Percentiles rank a stretch among this genome's conserved stretches.
These are phyloP conservation scores for Hylyphantes graminicola DNA, from an alignment of 1,140 invertebrate species.

Conservation along the genomic window DNA sequence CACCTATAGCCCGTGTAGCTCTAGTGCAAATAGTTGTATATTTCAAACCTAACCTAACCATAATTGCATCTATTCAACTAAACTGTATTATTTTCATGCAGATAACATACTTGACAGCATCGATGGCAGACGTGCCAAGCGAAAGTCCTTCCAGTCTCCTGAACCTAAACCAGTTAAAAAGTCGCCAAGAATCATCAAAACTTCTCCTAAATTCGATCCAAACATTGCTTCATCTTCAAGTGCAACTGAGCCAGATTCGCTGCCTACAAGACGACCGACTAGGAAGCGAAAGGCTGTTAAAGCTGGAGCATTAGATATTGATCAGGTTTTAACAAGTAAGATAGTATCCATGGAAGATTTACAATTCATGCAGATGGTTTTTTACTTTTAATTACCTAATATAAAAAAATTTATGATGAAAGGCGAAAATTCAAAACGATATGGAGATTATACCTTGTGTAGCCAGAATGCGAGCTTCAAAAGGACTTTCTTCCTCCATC, in stretches of 20 bases:
- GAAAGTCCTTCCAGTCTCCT: conserved; percentile 45
- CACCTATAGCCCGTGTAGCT: too few species aligned
- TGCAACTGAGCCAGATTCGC: conserved; percentile 1
- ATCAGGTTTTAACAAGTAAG: not conserved
- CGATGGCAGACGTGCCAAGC: conserved; percentile 35
- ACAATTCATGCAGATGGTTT: too few species aligned
- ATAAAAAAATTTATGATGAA: too few species aligned
- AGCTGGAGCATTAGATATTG: not conserved
- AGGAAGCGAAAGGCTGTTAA: conserved; percentile 29
- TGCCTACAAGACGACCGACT: not conserved
- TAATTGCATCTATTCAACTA: not conserved
- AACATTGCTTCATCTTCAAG: conserved; percentile 3
- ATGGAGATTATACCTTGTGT: too few species aligned
- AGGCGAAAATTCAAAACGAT: too few species aligned
- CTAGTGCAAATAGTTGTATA: too few species aligned
- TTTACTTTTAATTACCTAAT: too few species aligned
- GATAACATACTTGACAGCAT: conserved; percentile 47
- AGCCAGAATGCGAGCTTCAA: too few species aligned
- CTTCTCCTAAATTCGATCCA: conserved; percentile 35
- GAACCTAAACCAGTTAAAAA: conserved; percentile 10
- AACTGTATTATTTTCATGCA: not conserved
- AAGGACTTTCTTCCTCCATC: too few species aligned
- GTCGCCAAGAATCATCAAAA: conserved; percentile 1
- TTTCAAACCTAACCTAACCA: too few species aligned
- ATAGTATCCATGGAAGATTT: too few species aligned